Evolutionary conservation across 2,888 invertebrate species (phyloP).

Genomic region (Podotricha telesiphe): DNA sequence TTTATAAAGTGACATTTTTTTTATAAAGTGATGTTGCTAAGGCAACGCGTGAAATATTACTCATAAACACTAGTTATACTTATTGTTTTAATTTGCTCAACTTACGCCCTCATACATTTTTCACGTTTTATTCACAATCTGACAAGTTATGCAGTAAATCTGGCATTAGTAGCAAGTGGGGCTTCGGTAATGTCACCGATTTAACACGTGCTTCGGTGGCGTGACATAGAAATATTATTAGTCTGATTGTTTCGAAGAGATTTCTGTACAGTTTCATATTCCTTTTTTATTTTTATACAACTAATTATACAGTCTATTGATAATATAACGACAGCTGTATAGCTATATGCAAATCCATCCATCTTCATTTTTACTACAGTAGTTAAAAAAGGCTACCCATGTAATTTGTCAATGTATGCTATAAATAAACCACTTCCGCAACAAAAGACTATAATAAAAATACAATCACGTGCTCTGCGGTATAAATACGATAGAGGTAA

Average conservation of each 20-base stretch:
- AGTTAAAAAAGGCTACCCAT: background rate
- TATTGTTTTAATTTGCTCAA: background rate
- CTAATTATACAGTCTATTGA: too few relatives aligned
- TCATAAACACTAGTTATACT: background rate
- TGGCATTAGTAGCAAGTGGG: conserved; percentile 18
- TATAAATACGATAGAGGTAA: conserved; percentile 18
- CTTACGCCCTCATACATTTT: background rate
- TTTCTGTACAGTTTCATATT: background rate
- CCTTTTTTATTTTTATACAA: background rate
- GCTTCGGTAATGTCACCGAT: conserved; percentile 29
- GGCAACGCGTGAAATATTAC: background rate
- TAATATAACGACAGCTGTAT: too few relatives aligned
- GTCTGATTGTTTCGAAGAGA: conserved; percentile 27
- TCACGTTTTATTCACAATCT: background rate
- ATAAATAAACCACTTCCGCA: conserved; percentile 20
- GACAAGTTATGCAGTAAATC: conserved; percentile 34
- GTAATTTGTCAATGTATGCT: background rate
- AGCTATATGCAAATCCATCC: too few relatives aligned
- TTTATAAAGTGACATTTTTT: too few relatives aligned
- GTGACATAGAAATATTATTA: conserved; percentile 28
- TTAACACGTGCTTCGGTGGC: conserved; percentile 30
- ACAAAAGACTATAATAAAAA: conserved; percentile 13
- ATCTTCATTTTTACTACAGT: too few relatives aligned
- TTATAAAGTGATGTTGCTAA: background rate
- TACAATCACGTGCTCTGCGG: conserved; percentile 15